Conservation (phyloP, 2,888 invertebrate genomes). For the Aphrophora alni region DNA sequence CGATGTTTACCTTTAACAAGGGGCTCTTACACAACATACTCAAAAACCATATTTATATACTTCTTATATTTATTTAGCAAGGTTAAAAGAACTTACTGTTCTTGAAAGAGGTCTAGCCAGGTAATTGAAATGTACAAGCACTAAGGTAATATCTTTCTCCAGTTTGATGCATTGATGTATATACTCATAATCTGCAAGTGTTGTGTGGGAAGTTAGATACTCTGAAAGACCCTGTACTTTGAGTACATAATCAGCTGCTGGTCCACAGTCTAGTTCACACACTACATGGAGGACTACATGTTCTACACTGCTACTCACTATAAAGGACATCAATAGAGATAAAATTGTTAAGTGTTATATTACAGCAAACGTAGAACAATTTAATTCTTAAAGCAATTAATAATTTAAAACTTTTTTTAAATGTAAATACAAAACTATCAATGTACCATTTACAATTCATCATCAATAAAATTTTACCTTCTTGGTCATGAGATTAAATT, state of each 20-base stretch:
- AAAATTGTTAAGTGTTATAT: too few species aligned
- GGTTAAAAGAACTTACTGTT: constrained; percentile 71
- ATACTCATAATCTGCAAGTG: constrained; percentile 89
- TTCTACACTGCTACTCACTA: constrained; percentile 86
- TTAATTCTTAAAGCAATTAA: neutral
- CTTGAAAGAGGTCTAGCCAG: constrained; percentile 75
- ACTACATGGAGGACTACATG: constrained; percentile 85
- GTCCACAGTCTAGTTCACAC: constrained; percentile 65
- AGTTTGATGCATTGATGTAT: constrained; percentile 92
- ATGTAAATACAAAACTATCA: too few species aligned
- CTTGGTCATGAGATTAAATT: too few species aligned
- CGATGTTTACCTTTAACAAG: too few species aligned
- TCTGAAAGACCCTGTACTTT: constrained; percentile 89
- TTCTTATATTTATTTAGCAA: too few species aligned
- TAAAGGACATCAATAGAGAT: constrained; percentile 51
- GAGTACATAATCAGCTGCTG: constrained; percentile 70
- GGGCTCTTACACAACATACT: too few species aligned
- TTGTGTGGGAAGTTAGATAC: constrained; percentile 84
- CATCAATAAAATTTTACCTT: too few species aligned
- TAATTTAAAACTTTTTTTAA: too few species aligned
- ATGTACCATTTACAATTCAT: too few species aligned
- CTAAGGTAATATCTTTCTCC: constrained; percentile 83
- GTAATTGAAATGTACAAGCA: constrained; percentile 63
- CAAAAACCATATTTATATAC: too few species aligned
- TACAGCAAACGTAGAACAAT: constrained; percentile 9